These are phyloP conservation scores for Aphaenogaster ashmeadi DNA, from an alignment of 1,140 invertebrate species.

Conservation along the genomic window DNA sequence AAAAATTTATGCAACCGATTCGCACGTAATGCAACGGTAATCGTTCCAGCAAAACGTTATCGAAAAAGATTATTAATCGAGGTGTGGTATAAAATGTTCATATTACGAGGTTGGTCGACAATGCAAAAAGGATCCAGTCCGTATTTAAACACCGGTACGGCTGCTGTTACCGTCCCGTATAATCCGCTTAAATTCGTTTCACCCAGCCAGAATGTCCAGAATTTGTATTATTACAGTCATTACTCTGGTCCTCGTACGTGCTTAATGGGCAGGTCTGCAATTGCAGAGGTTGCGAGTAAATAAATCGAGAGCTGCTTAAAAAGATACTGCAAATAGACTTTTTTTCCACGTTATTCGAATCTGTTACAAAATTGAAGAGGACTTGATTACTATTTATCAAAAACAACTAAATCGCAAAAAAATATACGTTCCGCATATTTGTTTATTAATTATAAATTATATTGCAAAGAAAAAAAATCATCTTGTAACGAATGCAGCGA, in stretches of 20 bases:
- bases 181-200: slow-evolving; percentile 76
- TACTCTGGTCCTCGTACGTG: slow-evolving; percentile 33
- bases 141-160: slow-evolving; percentile 55
- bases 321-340: slow-evolving; percentile 21
- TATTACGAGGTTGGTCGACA: slow-evolving; percentile 50
- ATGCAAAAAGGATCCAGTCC: slow-evolving; percentile 44
- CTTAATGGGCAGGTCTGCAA: slow-evolving; percentile 44
- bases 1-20: slow-evolving; percentile 34
- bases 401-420: neutral
- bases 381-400: neutral
- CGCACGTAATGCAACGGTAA: slow-evolving; percentile 39
- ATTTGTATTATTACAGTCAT: slow-evolving; percentile 72
- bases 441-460: neutral
- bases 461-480: slow-evolving; percentile 16
- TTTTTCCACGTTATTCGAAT: neutral
- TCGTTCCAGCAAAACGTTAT: slow-evolving; percentile 43
- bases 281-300: slow-evolving; percentile 29
- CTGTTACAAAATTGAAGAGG: neutral
- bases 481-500: neutral
- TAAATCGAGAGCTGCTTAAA: slow-evolving; percentile 50
- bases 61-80: slow-evolving; percentile 61
- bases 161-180: slow-evolving; percentile 55
- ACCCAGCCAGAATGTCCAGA: slow-evolving; percentile 63
- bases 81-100: slow-evolving; percentile 49
- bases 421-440: slow-evolving; percentile 7